phyloP scores from a whole-genome alignment of 1,140 invertebrate species.

The Liolophura sinensis region DNA sequence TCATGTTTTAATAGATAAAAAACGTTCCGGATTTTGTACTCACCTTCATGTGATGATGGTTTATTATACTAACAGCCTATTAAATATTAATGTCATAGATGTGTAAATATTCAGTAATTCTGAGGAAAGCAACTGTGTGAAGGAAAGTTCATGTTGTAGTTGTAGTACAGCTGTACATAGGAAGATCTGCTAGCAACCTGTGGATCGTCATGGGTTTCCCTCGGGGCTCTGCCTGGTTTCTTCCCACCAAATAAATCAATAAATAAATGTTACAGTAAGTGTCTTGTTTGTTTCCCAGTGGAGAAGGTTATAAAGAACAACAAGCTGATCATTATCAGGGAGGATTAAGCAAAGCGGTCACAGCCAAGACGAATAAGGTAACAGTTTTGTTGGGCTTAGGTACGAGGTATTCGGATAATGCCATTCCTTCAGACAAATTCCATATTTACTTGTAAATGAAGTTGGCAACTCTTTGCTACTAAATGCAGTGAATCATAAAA shows the following conservation, averaged over 20 bases:
- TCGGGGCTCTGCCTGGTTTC: background rate
- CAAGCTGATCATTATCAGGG: slow-evolving; percentile 40
- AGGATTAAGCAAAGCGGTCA: slow-evolving; percentile 42
- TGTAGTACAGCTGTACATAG: background rate
- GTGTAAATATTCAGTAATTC: no score
- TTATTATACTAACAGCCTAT: background rate
- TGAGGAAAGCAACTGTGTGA: no score
- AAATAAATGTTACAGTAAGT: background rate
- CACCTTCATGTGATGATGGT: background rate
- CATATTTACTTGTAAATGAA: background rate
- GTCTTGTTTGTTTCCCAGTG: slow-evolving; percentile 12
- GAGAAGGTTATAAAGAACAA: slow-evolving; percentile 30
- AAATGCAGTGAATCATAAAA: background rate
- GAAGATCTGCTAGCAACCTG: no score
- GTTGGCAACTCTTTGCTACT: background rate
- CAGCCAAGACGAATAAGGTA: slow-evolving; percentile 18
- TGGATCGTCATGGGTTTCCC: no score
- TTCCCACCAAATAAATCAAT: background rate
- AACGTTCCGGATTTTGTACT: background rate
- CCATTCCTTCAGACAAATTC: background rate
- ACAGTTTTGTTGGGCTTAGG: no score
- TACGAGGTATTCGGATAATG: background rate
- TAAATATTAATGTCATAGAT: background rate
- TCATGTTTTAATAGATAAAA: background rate
- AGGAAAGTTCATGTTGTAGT: no score